Base-by-base conservation (phyloP, 2,888 invertebrate species). In the Tortrix viridana region DNA sequence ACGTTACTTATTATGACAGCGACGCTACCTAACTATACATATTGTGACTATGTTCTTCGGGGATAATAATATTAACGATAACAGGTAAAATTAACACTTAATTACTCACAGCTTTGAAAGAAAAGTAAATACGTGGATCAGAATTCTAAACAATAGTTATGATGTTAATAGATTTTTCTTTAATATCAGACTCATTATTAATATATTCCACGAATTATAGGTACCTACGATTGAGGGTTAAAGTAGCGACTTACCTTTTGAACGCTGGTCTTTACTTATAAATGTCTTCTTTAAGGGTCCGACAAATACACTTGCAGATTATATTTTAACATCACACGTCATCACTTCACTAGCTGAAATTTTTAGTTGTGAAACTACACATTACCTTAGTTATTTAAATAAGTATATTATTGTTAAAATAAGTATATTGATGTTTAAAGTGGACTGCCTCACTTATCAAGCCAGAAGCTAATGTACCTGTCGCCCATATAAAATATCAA, bases 301-400 rank as follows among this genome's bases (percentile, higher is more conserved):
- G 50, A 50, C 22, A 50, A 50, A 37, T 18, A 41, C 18, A 44
- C 9, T 38, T 14, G 5, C 22, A 14, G 52, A 12, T n/a, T 37
- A 23, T 44, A 20, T 14, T 18, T 22, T 18, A 46, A 62, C 62
- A 57, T 62, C 38, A 46, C 61, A 50, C 16, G 38, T n/a, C 37
- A 44, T 57, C 50, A 62, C 46, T 38, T 23, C 19, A 46, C 37
- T n/a, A 14, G 0, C 18, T 32, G 3, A 26, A 12, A 12, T 37
- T 12, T 38, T n/a, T 6, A 16, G 5, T 41, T 41, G 16, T 6
- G 1, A 16, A 41, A 41, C 16, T 4, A n/a, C 41, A 14, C 14
- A 41, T 16, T 41, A 41, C 32, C 32, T 12, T 0, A 12, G 32
- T 5, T 41, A 5, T 41, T 16, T 5, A 5, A 38, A 5, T 41